Percentiles rank a stretch among this genome's conserved stretches.
phyloP scores from a whole-genome alignment of 2,888 invertebrate species.

The Euzetes globulus region DNA sequence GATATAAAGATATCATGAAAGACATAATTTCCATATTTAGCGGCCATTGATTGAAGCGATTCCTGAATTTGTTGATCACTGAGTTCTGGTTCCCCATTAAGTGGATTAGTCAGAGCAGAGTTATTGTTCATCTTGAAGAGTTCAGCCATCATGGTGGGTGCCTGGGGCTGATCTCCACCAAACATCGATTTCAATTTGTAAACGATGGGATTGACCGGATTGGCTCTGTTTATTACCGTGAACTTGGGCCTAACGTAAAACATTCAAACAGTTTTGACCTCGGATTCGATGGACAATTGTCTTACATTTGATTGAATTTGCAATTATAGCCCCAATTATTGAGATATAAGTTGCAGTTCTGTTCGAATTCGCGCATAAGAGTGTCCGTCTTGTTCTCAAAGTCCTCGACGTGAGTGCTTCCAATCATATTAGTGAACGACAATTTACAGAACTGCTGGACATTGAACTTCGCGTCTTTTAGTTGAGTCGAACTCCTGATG shows the following conservation, averaged over 20 bases:
- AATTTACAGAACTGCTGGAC: constrained; percentile 33
- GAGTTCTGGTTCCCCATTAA: neutral
- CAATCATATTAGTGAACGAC: constrained; percentile 34
- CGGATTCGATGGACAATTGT: neutral
- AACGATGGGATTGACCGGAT: constrained; percentile 34
- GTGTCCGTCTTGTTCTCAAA: constrained; percentile 35
- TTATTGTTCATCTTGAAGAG: neutral
- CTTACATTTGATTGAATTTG: constrained; percentile 26
- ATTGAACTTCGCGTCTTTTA: constrained; percentile 32
- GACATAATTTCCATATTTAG: neutral
- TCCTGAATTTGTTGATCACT: neutral
- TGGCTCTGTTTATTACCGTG: constrained; percentile 30
- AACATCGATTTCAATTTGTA: constrained; percentile 33
- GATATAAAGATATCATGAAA: neutral
- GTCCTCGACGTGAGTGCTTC: constrained; percentile 36
- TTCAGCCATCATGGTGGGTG: neutral
- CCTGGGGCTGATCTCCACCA: neutral
- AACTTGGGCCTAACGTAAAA: constrained; percentile 31
- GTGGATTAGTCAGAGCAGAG: neutral
- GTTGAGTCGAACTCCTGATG: constrained; percentile 28
- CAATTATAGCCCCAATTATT: constrained; percentile 36
- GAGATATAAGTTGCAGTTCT: constrained; percentile 35
- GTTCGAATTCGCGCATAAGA: constrained; percentile 29
- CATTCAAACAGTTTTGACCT: neutral
- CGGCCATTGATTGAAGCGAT: neutral